Percentiles rank a stretch among this genome's conserved stretches.
Evolutionary conservation across 2,888 invertebrate species (phyloP).

Genomic region (Gastrophysa polygoni): DNA sequence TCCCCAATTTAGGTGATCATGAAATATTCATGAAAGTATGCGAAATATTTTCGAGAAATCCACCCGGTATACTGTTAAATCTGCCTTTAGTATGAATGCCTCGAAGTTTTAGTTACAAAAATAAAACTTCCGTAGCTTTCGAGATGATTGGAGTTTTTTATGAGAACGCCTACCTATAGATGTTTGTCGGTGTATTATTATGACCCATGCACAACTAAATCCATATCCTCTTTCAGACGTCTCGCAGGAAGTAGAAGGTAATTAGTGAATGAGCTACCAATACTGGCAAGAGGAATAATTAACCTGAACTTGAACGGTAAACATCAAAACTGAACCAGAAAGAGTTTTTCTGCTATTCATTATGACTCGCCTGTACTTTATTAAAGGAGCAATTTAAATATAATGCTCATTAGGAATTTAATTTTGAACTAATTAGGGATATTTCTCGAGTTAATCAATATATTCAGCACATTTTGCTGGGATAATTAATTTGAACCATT

Average conservation of each 20-base stretch:
- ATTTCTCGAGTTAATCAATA: slow-evolving; percentile 4
- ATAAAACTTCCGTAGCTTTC: too few species aligned
- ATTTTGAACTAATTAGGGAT: slow-evolving; percentile 10
- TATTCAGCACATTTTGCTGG: slow-evolving; percentile 1
- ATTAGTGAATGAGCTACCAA: background rate
- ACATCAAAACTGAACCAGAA: slow-evolving; percentile 13
- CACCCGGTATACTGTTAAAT: too few species aligned
- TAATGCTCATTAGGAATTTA: slow-evolving; percentile 16
- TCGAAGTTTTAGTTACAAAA: too few species aligned
- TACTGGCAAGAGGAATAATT: slow-evolving; percentile 11
- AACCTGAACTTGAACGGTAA: slow-evolving; percentile 15
- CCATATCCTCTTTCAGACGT: background rate
- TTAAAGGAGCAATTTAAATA: slow-evolving; percentile 18
- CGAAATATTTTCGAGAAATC: too few species aligned
- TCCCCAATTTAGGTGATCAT: too few species aligned
- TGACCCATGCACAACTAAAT: background rate
- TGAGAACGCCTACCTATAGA: background rate
- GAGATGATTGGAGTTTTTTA: background rate
- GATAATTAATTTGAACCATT: slow-evolving; percentile 8
- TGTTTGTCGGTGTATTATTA: background rate
- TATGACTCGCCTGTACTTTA: slow-evolving; percentile 13
- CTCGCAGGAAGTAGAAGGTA: slow-evolving; percentile 1
- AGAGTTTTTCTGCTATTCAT: slow-evolving; percentile 7
- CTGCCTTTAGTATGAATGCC: too few species aligned
- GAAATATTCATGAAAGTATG: too few species aligned